These are phyloP conservation scores for Pinctada fucata DNA, from an alignment of 2,888 invertebrate species.

Conservation along the genomic window DNA sequence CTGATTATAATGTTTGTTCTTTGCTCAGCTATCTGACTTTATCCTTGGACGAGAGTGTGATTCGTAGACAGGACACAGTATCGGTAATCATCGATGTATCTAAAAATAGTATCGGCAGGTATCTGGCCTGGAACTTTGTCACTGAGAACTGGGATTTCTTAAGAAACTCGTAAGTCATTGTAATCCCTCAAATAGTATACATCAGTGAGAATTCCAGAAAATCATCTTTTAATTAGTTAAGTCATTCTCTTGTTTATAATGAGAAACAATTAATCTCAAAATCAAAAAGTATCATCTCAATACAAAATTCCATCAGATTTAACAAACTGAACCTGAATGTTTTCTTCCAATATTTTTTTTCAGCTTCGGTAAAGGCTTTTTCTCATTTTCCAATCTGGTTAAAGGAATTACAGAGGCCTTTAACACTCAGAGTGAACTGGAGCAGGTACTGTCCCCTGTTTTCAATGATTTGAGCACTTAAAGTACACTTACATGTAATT, in stretches of 20 bases:
- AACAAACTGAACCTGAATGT: too few species aligned
- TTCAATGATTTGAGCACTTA: too few species aligned
- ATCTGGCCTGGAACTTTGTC: constrained; percentile 61
- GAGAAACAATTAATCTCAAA: too few species aligned
- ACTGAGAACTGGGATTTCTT: constrained; percentile 52
- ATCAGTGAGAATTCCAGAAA: too few species aligned
- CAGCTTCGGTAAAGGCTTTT: constrained; percentile 78
- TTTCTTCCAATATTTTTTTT: constrained; percentile 23
- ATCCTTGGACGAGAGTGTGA: constrained; percentile 45
- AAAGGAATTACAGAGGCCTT: constrained; percentile 85
- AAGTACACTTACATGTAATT: too few species aligned
- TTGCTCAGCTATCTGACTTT: constrained; percentile 47
- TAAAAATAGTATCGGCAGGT: constrained; percentile 51
- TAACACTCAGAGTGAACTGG: constrained; percentile 86
- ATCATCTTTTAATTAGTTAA: too few species aligned
- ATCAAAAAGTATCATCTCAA: too few species aligned
- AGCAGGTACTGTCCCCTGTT: constrained; percentile 81
- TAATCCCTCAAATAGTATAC: too few species aligned
- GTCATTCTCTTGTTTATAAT: too few species aligned
- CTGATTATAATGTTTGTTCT: too few species aligned
- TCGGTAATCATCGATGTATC: constrained; percentile 50
- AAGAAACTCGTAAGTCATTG: constrained; percentile 29
- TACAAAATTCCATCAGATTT: too few species aligned
- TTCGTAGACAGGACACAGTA: constrained; percentile 54
- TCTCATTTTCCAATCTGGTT: constrained; percentile 84